Conservation (phyloP, 2,113 vertebrate genomes). For the Strix uralensis region DNA sequence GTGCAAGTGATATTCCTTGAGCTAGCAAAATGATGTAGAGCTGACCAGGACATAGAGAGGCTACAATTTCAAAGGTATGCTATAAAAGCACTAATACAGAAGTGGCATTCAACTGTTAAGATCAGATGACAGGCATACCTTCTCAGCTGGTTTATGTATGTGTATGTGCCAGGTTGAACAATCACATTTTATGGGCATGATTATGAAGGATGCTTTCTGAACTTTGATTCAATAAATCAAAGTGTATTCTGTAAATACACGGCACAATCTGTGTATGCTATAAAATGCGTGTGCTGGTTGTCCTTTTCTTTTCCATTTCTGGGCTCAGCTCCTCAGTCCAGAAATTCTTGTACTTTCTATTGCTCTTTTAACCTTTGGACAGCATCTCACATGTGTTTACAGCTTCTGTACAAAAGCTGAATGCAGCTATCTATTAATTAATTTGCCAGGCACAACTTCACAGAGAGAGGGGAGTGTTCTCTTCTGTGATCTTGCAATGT, state of each 20-base stretch:
- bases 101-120: background rate
- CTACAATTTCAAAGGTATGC: background rate
- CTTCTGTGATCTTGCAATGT: background rate
- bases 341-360: background rate
- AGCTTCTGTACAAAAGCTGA: background rate
- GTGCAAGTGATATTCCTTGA: background rate
- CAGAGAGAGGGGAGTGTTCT: background rate
- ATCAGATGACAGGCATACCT: background rate
- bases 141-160: background rate
- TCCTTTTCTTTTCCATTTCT: background rate
- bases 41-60: background rate
- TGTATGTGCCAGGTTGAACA: background rate
- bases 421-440: background rate
- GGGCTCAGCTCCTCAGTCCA: background rate
- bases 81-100: background rate
- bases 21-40: background rate
- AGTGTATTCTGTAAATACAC: background rate
- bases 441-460: background rate
- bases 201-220: background rate
- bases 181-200: background rate
- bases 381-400: background rate
- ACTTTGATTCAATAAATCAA: background rate
- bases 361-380: slow-evolving; percentile 10
- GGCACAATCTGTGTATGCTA: background rate
- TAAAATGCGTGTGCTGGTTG: background rate